phyloP scores from a whole-genome alignment of 2,888 invertebrate species.

The Seladonia tumulorum region DNA sequence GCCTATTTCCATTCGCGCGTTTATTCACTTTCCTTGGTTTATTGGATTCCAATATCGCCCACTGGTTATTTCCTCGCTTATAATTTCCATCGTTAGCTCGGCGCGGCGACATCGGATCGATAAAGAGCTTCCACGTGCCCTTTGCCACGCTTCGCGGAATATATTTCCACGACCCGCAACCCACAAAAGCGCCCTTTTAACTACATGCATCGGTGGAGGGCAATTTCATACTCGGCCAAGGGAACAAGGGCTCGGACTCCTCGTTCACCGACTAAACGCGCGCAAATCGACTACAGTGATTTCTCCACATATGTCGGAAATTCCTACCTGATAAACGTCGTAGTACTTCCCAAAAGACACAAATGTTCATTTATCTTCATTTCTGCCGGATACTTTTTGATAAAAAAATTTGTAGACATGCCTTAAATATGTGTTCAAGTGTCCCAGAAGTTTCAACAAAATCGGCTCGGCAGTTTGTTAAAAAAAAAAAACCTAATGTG shows the following conservation, averaged over 20 bases:
- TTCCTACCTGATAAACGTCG: too few relatives aligned
- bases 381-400: too few relatives aligned
- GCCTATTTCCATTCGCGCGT: conserved; percentile 20
- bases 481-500: too few relatives aligned
- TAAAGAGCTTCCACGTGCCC: conserved; percentile 48
- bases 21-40: conserved; percentile 48
- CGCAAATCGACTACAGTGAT: not conserved
- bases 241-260: not conserved
- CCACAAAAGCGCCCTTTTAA: conserved; percentile 7
- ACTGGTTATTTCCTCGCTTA: conserved; percentile 43
- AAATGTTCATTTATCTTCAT: too few relatives aligned
- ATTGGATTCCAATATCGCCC: conserved; percentile 62
- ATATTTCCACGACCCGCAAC: conserved; percentile 36
- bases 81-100: conserved; percentile 50
- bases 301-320: too few relatives aligned
- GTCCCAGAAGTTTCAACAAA: too few relatives aligned
- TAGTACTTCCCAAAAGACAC: too few relatives aligned
- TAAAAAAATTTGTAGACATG: too few relatives aligned
- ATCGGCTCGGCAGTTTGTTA: too few relatives aligned
- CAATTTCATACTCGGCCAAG: conserved; percentile 4
- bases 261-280: not conserved
- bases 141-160: conserved; percentile 30
- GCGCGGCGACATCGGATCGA: conserved; percentile 34
- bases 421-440: too few relatives aligned
- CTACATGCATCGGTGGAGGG: not conserved